phyloP scores from a whole-genome alignment of 2,113 vertebrate genomes.

The Nycticryphes semicollaris region DNA sequence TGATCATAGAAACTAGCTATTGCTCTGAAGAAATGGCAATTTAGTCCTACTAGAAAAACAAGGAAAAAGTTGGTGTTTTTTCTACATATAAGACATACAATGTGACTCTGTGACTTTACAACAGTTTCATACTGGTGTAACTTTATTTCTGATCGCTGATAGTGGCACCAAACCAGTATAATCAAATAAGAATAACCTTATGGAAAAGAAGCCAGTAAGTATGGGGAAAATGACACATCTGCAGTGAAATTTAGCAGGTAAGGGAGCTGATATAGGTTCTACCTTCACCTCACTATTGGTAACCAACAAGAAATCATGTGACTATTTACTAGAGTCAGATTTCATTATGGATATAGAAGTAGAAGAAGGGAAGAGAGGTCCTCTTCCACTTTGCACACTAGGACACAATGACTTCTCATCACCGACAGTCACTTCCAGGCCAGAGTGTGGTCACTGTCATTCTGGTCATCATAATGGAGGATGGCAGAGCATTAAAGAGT shows the following conservation, averaged over 20 bases:
- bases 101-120: background rate
- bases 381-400: background rate
- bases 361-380: background rate
- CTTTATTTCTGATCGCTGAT: background rate
- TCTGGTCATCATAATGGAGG: background rate
- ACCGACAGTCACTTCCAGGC: background rate
- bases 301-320: background rate
- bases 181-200: background rate
- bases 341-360: background rate
- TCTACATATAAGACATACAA: background rate
- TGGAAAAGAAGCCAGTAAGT: background rate
- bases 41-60: background rate
- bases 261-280: background rate
- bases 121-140: background rate
- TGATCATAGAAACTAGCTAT: constrained; percentile 8
- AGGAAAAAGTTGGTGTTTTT: background rate
- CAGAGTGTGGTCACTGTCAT: background rate
- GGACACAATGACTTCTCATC: background rate
- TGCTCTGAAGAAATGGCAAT: background rate
- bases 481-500: background rate
- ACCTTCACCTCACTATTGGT: accelerated
- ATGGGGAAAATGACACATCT: background rate
- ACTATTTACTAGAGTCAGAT: background rate
- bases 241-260: background rate
- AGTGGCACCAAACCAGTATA: background rate